These are phyloP conservation scores for Orthochromis indermauri DNA, from an alignment of 2,113 vertebrate genomes.

Conservation along the genomic window DNA sequence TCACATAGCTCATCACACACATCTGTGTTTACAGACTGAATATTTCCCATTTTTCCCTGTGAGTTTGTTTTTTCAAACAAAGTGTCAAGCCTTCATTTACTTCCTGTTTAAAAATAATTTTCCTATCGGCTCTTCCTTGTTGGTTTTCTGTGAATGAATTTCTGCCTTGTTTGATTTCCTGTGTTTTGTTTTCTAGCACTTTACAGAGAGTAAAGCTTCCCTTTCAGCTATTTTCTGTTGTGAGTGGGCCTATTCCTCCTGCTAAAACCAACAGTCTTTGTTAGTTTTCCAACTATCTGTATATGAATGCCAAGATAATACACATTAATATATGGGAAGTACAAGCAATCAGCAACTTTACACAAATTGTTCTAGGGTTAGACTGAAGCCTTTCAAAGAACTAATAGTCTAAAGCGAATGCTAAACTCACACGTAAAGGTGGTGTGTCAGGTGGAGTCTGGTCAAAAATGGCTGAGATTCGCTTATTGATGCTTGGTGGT, in stretches of 20 bases:
- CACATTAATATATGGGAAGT: neutral
- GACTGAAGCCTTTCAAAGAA: neutral
- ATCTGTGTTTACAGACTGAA: neutral
- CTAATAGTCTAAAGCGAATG: neutral
- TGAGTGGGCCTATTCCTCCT: neutral
- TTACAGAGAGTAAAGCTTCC: neutral
- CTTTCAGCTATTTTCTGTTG: neutral
- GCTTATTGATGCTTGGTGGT: slow-evolving; percentile 84
- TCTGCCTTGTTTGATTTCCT: neutral
- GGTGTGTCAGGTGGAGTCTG: slow-evolving; percentile 91
- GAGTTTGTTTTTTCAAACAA: neutral
- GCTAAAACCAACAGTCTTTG: neutral
- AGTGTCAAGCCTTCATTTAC: neutral
- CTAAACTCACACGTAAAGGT: slow-evolving; percentile 81
- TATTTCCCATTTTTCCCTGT: neutral
- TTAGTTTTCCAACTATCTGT: neutral
- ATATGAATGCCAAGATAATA: neutral
- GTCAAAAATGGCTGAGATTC: slow-evolving; percentile 87
- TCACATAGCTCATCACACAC: neutral
- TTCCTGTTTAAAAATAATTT: neutral
- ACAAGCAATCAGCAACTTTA: neutral
- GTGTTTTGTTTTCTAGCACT: neutral
- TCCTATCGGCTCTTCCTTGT: neutral
- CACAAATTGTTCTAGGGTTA: neutral
- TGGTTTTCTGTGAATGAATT: neutral